A percentile compares a stretch with the other conserved stretches of the same genome.
phyloP scores from a whole-genome alignment of 2,113 vertebrate species.

The Callospermophilus lateralis region DNA sequence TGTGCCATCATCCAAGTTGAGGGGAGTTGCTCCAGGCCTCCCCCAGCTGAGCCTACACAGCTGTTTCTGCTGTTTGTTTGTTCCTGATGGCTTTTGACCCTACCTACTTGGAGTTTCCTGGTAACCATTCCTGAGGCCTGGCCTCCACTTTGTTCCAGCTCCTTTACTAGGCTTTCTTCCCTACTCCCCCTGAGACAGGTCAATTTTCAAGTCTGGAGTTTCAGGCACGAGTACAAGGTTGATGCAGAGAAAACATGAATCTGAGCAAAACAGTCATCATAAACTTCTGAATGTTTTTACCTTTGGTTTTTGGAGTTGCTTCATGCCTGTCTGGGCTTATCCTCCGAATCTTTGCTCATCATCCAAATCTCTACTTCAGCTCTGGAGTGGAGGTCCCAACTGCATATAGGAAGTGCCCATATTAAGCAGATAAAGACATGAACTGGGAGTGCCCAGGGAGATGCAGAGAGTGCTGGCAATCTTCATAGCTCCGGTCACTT shows the following conservation, averaged over 20 bases:
- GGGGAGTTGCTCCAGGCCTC: not conserved
- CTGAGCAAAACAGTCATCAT: not conserved
- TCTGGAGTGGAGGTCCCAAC: no score
- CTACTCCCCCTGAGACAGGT: not conserved
- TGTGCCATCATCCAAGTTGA: not conserved
- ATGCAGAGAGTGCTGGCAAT: accelerated
- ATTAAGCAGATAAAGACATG: not conserved
- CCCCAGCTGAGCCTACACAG: not conserved
- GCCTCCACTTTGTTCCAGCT: not conserved
- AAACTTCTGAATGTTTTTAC: not conserved
- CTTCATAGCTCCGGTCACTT: not conserved
- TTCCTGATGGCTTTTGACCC: not conserved
- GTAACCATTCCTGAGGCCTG: not conserved
- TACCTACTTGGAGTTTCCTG: not conserved
- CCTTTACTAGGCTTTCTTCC: no score
- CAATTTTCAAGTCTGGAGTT: not conserved
- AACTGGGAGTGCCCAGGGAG: not conserved
- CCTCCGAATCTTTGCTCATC: not conserved
- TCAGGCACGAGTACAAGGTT: not conserved
- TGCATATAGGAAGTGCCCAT: no score
- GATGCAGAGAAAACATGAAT: not conserved
- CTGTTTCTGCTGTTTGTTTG: not conserved
- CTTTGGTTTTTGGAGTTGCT: not conserved
- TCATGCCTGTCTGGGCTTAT: not conserved
- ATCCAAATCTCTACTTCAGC: not conserved